Evolutionary conservation across 2,888 invertebrate genomes (phyloP).

Genomic region (Sinelater perroti): DNA sequence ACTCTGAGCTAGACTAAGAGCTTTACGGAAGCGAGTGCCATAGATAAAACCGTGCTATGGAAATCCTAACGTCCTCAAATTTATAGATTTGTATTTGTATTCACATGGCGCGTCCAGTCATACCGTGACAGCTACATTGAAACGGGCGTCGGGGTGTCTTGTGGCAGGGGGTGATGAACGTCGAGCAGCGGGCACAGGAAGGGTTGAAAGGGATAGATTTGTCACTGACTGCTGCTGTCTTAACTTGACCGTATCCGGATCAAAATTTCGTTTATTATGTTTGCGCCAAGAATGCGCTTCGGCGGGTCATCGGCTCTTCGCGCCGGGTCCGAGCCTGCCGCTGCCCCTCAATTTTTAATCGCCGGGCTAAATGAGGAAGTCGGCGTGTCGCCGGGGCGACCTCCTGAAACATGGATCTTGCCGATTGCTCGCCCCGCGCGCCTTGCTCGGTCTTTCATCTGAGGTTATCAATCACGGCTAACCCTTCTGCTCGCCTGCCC

Average conservation of each 20-base stretch:
- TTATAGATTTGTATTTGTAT: slow-evolving; percentile 48
- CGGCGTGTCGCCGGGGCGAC: not conserved
- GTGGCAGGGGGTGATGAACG: slow-evolving; percentile 35
- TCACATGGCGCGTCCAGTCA: slow-evolving; percentile 48
- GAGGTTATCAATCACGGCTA: slow-evolving; percentile 44
- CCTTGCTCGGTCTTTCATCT: slow-evolving; percentile 35
- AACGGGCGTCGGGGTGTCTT: slow-evolving; percentile 32
- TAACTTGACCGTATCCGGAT: slow-evolving; percentile 52
- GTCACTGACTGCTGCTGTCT: slow-evolving; percentile 56
- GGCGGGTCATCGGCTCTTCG: slow-evolving; percentile 25
- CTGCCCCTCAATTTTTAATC: too few species aligned
- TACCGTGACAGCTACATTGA: slow-evolving; percentile 48
- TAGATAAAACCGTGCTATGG: slow-evolving; percentile 26
- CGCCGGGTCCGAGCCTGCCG: not conserved
- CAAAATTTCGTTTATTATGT: slow-evolving; percentile 34
- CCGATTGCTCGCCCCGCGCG: slow-evolving; percentile 27
- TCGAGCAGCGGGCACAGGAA: slow-evolving; percentile 43
- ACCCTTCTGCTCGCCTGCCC: slow-evolving; percentile 40
- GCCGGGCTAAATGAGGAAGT: too few species aligned
- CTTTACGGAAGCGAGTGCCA: not conserved
- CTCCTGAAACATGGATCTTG: too few species aligned
- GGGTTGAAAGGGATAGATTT: slow-evolving; percentile 56
- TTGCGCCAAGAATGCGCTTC: slow-evolving; percentile 11
- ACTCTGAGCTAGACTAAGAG: too few species aligned
- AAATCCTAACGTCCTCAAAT: slow-evolving; percentile 37